phyloP scores from a whole-genome alignment of 2,797 vertebrate genomes.

The Mionectes olivaceus region DNA sequence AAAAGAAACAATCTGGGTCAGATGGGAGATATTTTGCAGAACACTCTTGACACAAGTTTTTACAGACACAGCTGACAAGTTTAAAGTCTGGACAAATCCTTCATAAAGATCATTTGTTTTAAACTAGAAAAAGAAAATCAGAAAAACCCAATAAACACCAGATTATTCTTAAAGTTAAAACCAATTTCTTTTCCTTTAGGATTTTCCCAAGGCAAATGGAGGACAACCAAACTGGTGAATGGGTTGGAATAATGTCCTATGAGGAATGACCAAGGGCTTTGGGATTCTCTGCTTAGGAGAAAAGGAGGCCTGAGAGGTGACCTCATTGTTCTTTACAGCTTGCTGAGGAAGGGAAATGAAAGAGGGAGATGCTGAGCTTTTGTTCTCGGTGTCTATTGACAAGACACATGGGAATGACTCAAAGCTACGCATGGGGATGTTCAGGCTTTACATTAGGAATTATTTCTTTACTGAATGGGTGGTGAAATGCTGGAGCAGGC shows the following conservation, averaged over 20 bases:
- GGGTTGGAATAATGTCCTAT: rapidly evolving
- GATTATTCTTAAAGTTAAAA: not conserved
- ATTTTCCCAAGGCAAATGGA: not conserved
- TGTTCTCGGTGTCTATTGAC: not conserved
- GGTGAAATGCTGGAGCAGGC: not conserved
- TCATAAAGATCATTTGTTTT: not conserved
- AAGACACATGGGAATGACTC: rapidly evolving
- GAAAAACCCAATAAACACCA: rapidly evolving
- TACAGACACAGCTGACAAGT: not conserved
- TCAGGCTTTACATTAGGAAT: not conserved
- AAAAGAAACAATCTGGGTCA: not conserved
- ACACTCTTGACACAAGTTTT: not conserved
- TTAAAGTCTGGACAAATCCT: not conserved
- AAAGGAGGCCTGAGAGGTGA: not conserved
- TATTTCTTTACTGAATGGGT: not conserved
- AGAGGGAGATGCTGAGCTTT: not conserved
- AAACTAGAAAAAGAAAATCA: not conserved
- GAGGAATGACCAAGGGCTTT: not conserved
- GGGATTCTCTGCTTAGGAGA: not conserved
- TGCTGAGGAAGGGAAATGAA: not conserved
- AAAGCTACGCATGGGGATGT: not conserved
- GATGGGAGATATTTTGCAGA: not conserved
- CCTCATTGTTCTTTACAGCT: not conserved
- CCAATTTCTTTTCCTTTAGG: rapidly evolving
- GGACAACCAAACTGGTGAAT: not conserved